A percentile compares a stretch with the other conserved stretches of the same genome.
phyloP scores from a whole-genome alignment of 53 echinoderm and acorn worm species.

The Mesocentrotus franciscanus region DNA sequence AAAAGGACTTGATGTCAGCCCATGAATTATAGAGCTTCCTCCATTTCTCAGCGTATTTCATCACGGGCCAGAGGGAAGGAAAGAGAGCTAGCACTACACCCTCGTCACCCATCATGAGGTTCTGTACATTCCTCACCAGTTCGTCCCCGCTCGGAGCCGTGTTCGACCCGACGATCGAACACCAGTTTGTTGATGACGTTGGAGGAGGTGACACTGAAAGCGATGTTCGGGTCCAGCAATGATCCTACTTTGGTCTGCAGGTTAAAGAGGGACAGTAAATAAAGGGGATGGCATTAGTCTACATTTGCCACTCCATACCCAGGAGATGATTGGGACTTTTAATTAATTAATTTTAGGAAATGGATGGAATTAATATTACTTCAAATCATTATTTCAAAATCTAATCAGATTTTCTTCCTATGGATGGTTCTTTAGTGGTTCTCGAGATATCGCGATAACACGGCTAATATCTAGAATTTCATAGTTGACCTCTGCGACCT shows the following conservation, averaged over 20 bases:
- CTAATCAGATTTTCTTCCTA: too few relatives aligned
- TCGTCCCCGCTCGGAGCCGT: constrained; percentile 47
- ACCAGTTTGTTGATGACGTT: constrained; percentile 57
- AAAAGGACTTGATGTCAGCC: not conserved
- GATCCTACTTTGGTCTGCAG: not conserved
- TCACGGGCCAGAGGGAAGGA: constrained; percentile 5
- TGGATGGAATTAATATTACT: too few relatives aligned
- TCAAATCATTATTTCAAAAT: too few relatives aligned
- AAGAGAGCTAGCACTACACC: not conserved
- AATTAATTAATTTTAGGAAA: too few relatives aligned
- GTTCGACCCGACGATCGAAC: constrained; percentile 44
- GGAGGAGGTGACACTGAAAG: constrained; percentile 32
- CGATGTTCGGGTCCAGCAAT: not conserved
- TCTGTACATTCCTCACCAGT: not conserved
- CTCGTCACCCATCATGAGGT: constrained; percentile 8
- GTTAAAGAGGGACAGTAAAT: not conserved
- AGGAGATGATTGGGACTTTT: not conserved
- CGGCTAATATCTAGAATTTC: too few relatives aligned
- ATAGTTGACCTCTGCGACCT: too few relatives aligned
- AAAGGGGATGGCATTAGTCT: not conserved
- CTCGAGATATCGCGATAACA: too few relatives aligned
- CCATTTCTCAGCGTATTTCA: constrained; percentile 42
- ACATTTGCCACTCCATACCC: not conserved
- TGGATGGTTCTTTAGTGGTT: too few relatives aligned
- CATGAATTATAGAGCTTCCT: not conserved